These are phyloP conservation scores for Sesia apiformis DNA, from an alignment of 2,888 invertebrate species.

Conservation along the genomic window DNA sequence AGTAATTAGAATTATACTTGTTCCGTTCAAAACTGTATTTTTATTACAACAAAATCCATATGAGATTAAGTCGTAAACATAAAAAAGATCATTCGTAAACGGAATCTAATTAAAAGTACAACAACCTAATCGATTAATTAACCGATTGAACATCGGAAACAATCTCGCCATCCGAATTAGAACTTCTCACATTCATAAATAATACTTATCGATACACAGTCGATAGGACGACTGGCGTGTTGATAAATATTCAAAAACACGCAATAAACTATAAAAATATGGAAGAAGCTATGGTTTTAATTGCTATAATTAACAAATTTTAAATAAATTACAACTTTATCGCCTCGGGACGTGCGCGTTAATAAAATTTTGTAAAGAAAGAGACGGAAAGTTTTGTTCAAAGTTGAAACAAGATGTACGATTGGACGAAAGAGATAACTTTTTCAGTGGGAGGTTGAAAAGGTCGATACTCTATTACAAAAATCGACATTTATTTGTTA, in stretches of 20 bases:
- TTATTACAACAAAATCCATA: conserved; percentile 8
- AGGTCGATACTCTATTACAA: conserved; percentile 9
- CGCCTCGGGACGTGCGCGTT: conserved; percentile 44
- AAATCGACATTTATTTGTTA: conserved; percentile 10
- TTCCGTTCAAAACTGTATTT: conserved; percentile 3
- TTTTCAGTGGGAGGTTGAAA: conserved; percentile 12
- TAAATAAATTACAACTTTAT: conserved; percentile 60
- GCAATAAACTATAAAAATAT: conserved; percentile 43
- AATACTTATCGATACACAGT: not conserved
- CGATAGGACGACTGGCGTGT: conserved; percentile 19
- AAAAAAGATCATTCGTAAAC: conserved; percentile 24
- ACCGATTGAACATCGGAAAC: conserved; percentile 29
- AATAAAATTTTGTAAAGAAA: conserved; percentile 33
- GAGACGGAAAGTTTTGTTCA: conserved; percentile 15
- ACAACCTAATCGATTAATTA: conserved; percentile 41
- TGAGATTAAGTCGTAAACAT: conserved; percentile 3
- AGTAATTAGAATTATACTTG: too few species aligned
- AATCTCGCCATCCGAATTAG: not conserved
- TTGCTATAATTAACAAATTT: conserved; percentile 62
- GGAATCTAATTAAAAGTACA: conserved; percentile 36
- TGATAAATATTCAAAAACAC: conserved; percentile 50
- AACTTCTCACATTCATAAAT: conserved; percentile 1
- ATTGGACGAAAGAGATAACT: conserved; percentile 18
- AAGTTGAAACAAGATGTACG: not conserved
- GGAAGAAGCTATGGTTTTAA: conserved; percentile 46